Base-by-base conservation (phyloP, 2,797 vertebrate genomes). In the Percopsis omiscomaycus region DNA sequence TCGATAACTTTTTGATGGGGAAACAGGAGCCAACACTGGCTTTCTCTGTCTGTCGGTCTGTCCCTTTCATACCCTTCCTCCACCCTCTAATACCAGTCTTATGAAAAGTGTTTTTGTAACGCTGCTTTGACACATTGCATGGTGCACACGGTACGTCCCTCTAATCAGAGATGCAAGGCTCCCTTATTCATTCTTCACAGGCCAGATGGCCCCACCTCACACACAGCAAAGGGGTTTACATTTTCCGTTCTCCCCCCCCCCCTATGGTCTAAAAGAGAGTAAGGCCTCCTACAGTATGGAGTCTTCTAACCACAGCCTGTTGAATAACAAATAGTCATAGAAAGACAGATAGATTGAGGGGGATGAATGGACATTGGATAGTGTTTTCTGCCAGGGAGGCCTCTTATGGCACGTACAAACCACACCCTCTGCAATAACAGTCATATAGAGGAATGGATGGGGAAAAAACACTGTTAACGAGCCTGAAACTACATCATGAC, bases 221-320 rank as follows among this genome's bases (percentile, higher is more conserved):
- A 12, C 45, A 13, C 11, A 42, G 4, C n/a, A 30, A 16, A 61
- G 59, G 30, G 59, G 32, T 51, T n/a, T 44, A 9, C 4, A 42
- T 11, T 3, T 9, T 61, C 45, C 27, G 29, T 29, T 50, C 12
- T 5, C 3, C 32, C 32, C 32, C 32, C 32, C 32, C 2, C 32
- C 32, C 32, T 2, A 37, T 30, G 44, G 22, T 59, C 28, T 48
- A 2, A 46, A 56, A 59, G 28, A 49, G 29, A 52, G 48, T 4
- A 55, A 52, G 55, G 47, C 22, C 22, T 60, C 64, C 54, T 10
- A 50, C 77, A 68, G 68, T 63, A 69, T 81, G 66, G 63, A 66
- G 68, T 81, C 69, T 60, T 49, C 75, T 58, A 63, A 73, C 74
- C 84, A 73, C 86, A 77, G 86, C 86, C 80, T 75, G 16, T 73